These are phyloP conservation scores for Terrapene triunguis DNA, from an alignment of 2,113 vertebrate genomes.

Conservation along the genomic window DNA sequence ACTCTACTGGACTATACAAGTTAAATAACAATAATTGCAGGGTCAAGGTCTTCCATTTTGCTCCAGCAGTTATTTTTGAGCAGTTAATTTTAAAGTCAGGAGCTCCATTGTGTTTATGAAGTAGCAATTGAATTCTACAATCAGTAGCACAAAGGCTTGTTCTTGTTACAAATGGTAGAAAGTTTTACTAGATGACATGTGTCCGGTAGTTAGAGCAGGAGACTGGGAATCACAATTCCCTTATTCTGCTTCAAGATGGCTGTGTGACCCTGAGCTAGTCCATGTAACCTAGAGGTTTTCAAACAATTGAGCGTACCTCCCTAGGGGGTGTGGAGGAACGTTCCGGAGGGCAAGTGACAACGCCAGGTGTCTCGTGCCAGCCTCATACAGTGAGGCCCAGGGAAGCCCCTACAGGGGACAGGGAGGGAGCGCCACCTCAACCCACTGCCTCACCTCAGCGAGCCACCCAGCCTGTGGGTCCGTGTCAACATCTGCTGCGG, in stretches of 20 bases:
- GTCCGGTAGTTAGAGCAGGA: accelerated
- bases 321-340: too few relatives aligned
- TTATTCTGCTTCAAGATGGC: background rate
- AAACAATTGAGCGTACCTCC: too few relatives aligned
- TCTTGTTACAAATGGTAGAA: background rate
- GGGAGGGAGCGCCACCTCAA: too few relatives aligned
- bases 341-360: too few relatives aligned
- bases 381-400: too few relatives aligned
- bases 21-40: background rate
- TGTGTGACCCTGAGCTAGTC: background rate
- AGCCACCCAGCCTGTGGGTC: too few relatives aligned
- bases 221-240: background rate
- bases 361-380: too few relatives aligned
- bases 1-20: background rate
- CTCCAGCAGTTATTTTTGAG: slow-evolving; percentile 11
- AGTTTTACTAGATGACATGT: accelerated
- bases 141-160: background rate
- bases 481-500: too few relatives aligned
- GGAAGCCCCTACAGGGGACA: too few relatives aligned
- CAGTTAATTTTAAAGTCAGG: slow-evolving; percentile 8
- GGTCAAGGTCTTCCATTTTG: background rate
- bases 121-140: background rate
- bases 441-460: too few relatives aligned
- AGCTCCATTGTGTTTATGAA: slow-evolving; percentile 5
- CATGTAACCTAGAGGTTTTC: background rate